Conservation (phyloP, 2,888 invertebrate species). For the Agrochola lychnidis region DNA sequence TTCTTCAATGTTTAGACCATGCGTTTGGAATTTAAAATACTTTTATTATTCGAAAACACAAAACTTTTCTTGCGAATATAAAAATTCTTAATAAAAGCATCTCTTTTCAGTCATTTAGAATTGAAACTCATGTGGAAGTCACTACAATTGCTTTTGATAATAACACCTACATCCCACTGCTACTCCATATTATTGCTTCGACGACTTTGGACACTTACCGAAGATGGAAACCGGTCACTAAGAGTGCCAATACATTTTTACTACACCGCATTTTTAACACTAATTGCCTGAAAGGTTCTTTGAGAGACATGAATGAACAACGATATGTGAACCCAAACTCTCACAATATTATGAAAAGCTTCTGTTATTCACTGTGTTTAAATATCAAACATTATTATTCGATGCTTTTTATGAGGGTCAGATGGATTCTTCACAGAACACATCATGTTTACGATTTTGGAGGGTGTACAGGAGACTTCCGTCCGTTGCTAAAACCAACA, state of each 20-base stretch:
- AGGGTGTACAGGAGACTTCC: conserved; percentile 66
- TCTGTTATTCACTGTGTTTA: not conserved
- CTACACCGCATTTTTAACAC: conserved; percentile 51
- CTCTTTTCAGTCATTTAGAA: no score
- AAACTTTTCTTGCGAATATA: not conserved
- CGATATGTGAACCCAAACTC: not conserved
- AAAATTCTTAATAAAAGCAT: not conserved
- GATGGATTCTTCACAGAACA: conserved; percentile 30
- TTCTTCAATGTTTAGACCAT: no score
- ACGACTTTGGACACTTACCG: conserved; percentile 37
- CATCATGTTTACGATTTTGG: conserved; percentile 71
- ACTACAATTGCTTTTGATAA: conserved; percentile 25
- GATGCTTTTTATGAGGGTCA: not conserved
- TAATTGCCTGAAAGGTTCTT: conserved; percentile 68
- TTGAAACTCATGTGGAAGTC: not conserved
- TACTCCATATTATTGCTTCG: not conserved
- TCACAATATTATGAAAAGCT: not conserved
- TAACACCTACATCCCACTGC: conserved; percentile 3
- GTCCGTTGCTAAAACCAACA: conserved; percentile 10
- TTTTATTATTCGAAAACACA: not conserved
- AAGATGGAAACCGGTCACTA: conserved; percentile 42
- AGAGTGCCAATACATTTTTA: conserved; percentile 61
- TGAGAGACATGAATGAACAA: conserved; percentile 33
- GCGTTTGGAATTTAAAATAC: not conserved
- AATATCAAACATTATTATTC: not conserved